Conservation (phyloP, 2,113 vertebrate genomes). For the Egretta garzetta region DNA sequence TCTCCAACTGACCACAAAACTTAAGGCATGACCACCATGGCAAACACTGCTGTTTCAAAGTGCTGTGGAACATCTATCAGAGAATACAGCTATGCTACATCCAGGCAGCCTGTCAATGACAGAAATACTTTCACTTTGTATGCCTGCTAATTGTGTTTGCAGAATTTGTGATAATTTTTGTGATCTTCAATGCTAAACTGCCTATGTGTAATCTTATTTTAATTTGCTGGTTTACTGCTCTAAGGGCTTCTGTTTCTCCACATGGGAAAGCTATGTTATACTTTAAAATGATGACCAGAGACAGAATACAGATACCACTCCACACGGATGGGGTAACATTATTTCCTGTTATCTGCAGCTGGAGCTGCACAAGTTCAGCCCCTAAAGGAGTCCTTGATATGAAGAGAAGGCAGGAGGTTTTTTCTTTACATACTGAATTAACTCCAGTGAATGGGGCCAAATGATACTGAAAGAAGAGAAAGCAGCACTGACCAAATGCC, state of each 20-base stretch:
- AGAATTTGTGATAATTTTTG: background rate
- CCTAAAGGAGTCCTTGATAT: background rate
- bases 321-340: accelerated
- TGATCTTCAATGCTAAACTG: background rate
- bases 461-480: background rate
- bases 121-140: background rate
- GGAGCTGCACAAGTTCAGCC: background rate
- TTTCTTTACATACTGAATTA: background rate
- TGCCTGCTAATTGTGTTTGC: background rate
- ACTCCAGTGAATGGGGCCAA: background rate
- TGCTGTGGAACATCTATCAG: background rate
- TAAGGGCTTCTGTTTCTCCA: background rate
- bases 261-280: background rate
- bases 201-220: background rate
- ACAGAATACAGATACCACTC: background rate
- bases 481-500: background rate
- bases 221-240: background rate
- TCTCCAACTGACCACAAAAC: background rate
- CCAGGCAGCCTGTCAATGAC: background rate
- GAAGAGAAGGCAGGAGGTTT: background rate
- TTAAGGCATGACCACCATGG: background rate
- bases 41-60: background rate
- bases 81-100: background rate
- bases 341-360: background rate
- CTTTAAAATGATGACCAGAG: background rate